Evolutionary conservation across 2,113 vertebrate genomes (phyloP), one percentile per base, ranked within the genome.

Genomic region (Anguilla japonica): DNA sequence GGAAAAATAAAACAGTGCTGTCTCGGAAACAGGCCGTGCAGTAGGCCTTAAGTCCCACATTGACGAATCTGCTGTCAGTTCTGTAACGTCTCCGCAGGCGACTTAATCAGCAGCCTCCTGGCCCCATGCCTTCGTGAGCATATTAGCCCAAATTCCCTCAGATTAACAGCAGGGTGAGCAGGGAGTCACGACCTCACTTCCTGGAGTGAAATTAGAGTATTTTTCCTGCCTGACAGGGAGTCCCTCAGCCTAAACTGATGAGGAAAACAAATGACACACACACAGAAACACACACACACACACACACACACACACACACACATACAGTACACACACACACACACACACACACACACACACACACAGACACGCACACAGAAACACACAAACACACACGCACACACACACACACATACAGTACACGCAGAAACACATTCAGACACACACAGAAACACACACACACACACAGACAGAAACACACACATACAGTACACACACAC

Each of bases 401-500:
- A 75, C 67, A 53, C 4, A 82, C 56, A 43, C 11, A 57, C 39
- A 41, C 83, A 46, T 26, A 20, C 41, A 34, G 67, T 18, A 41
- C 83, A 46, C 9, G 40, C 41, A 29, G 67, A 87, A 82, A 86
- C 81, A 39, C 82, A 83, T 18, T 43, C 82, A 83, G 9, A 29
- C 29, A 83, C 29, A 34, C 16, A 22, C 57, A 14, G 56, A 78
- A 18, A 83, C 81, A 79, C 79, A 71, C 43, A 56, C 22, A 87
- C 67, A n/a, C 79, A 43, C 8, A 84, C 67, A 84, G 18, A n/a
- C 60, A 26, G 4, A 22, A 2, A 57, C 56, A 57, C 4, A 15
- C 56, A 60, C 56, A 60, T 20, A 15, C 0, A 3, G 7, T 79
- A 84, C 88, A 85, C 81, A 75, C 83, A n/a, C 81, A 40, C 87